A percentile compares a stretch with the other conserved stretches of the same genome.
phyloP scores from a whole-genome alignment of 2,113 vertebrate genomes.

The Rhynchopsitta pachyrhyncha region DNA sequence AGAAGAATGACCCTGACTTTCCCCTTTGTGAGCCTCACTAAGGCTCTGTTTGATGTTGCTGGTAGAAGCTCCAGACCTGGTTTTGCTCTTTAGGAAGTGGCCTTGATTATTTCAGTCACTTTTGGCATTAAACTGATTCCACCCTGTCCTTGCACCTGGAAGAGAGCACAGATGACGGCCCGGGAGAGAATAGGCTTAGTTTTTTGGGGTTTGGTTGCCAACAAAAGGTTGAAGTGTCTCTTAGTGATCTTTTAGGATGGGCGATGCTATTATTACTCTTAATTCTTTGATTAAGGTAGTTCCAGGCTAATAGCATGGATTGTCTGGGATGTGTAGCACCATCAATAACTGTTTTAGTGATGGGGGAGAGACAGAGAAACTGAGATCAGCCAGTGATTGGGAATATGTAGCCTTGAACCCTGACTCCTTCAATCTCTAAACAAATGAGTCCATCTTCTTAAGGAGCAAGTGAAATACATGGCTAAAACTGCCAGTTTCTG shows the following conservation, averaged over 20 bases:
- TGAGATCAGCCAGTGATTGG: neutral
- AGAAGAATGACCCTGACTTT: neutral
- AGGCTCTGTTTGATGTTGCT: neutral
- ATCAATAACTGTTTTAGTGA: neutral
- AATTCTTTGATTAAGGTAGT: neutral
- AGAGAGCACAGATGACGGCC: neutral
- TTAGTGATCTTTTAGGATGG: neutral
- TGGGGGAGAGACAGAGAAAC: neutral
- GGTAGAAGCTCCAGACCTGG: neutral
- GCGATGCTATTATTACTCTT: neutral
- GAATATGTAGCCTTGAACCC: neutral
- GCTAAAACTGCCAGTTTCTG: neutral
- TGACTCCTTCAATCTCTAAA: neutral
- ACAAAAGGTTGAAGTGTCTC: neutral
- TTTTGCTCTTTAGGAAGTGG: neutral
- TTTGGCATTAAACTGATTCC: neutral
- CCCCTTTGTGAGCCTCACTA: rapidly evolving
- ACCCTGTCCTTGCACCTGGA: neutral
- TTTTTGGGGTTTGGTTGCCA: neutral
- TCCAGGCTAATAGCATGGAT: neutral
- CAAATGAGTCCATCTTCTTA: neutral
- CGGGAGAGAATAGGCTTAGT: neutral
- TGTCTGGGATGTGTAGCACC: neutral
- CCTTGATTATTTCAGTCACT: neutral
- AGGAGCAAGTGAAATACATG: neutral